These are phyloP conservation scores for Parazoanthus darwini DNA, from an alignment of 92 coral and sea anemone species.

Conservation along the genomic window DNA sequence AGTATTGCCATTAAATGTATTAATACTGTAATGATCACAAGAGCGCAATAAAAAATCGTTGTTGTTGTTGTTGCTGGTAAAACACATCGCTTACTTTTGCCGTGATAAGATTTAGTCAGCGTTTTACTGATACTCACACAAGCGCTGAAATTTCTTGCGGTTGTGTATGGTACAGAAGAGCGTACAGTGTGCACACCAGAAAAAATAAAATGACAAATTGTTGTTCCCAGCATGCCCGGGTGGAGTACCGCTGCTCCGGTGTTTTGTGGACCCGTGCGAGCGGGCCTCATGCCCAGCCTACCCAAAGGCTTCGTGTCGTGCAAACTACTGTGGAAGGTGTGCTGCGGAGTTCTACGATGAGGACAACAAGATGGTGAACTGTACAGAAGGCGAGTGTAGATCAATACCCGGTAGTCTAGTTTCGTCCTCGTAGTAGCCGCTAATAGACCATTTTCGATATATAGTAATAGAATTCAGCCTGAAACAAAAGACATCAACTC, in stretches of 20 bases:
- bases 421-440: too few species aligned
- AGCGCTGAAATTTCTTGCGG: not conserved
- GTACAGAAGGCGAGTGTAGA: conserved; percentile 63
- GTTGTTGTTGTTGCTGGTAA: too few species aligned
- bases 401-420: too few species aligned
- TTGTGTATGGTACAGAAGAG: not conserved
- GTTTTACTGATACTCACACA: too few species aligned
- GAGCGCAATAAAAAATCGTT: too few species aligned
- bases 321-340: conserved; percentile 86
- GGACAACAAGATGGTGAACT: conserved; percentile 66
- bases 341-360: conserved; percentile 78
- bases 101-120: too few species aligned
- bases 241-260: conserved; percentile 85
- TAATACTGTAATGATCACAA: too few species aligned
- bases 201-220: not conserved
- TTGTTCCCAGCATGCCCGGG: conserved; percentile 77
- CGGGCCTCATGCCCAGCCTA: conserved; percentile 77
- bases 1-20: too few species aligned
- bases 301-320: conserved; percentile 85
- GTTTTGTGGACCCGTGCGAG: conserved; percentile 77
- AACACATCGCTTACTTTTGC: not conserved
- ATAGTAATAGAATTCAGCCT: too few species aligned
- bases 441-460: too few species aligned
- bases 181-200: not conserved
- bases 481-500: too few species aligned